A percentile compares a stretch with the other conserved stretches of the same genome.
phyloP scores from a whole-genome alignment of 2,888 invertebrate genomes.

The Napeogenes sylphis region DNA sequence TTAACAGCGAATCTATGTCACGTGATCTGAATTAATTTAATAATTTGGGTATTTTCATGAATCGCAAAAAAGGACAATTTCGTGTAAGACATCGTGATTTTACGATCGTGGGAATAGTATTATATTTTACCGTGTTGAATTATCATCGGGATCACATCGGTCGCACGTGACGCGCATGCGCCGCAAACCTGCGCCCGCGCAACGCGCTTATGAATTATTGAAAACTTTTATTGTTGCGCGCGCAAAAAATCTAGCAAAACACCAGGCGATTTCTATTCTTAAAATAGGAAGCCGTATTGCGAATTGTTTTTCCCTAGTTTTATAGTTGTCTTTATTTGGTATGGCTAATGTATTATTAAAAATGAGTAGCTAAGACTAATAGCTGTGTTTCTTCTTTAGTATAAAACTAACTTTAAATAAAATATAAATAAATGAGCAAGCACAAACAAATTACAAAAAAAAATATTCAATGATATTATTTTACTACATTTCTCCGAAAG shows the following conservation, averaged over 20 bases:
- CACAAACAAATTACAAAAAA: neutral
- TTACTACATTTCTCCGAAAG: neutral
- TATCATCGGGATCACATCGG: slow-evolving; percentile 56
- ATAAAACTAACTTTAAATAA: neutral
- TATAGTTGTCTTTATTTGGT: slow-evolving; percentile 66
- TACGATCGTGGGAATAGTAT: slow-evolving; percentile 70
- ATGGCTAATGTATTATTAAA: slow-evolving; percentile 37
- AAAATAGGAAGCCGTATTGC: slow-evolving; percentile 58
- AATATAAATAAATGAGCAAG: neutral
- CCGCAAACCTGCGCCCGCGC: slow-evolving; percentile 37
- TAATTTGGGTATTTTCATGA: neutral
- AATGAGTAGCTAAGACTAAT: slow-evolving; percentile 28
- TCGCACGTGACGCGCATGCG: slow-evolving; percentile 65
- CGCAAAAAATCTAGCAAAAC: slow-evolving; percentile 62
- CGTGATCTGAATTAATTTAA: slow-evolving; percentile 1
- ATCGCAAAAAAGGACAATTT: slow-evolving; percentile 32
- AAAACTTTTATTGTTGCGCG: slow-evolving; percentile 68
- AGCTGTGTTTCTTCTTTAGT: slow-evolving; percentile 29
- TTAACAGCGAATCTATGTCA: neutral
- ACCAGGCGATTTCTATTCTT: slow-evolving; percentile 63
- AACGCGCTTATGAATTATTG: slow-evolving; percentile 72
- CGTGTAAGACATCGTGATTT: slow-evolving; percentile 64
- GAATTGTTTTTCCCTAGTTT: slow-evolving; percentile 59
- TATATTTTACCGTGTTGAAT: slow-evolving; percentile 56
- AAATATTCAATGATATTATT: neutral